Evolutionary conservation across 1,140 invertebrate species (phyloP).

Genomic region (Hyphantria cunea): DNA sequence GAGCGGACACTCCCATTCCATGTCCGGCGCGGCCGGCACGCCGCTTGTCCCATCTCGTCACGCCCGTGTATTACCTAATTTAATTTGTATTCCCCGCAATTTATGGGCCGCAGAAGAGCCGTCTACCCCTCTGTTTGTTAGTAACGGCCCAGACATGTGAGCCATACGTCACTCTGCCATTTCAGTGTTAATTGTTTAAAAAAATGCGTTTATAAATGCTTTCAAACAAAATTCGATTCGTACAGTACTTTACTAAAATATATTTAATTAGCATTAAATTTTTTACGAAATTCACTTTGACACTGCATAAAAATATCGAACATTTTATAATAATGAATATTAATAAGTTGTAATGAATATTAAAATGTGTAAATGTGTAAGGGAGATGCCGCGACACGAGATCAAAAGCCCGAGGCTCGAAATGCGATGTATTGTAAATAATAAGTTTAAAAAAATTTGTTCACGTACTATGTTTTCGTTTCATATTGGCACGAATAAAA

Average conservation of each 20-base stretch:
- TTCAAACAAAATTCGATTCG: background rate
- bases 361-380: constrained; percentile 22
- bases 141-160: constrained; percentile 30
- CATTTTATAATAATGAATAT: constrained; percentile 24
- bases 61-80: constrained; percentile 76
- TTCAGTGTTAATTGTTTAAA: constrained; percentile 27
- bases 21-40: constrained; percentile 60
- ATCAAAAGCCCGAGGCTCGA: constrained; percentile 10
- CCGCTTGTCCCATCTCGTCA: constrained; percentile 65
- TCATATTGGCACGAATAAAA: no score
- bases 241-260: no score
- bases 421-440: background rate
- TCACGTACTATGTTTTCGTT: no score
- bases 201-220: constrained; percentile 1
- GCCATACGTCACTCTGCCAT: constrained; percentile 16
- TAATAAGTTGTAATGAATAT: constrained; percentile 22
- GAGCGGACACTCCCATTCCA: constrained; percentile 69
- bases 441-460: no score
- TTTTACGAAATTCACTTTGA: constrained; percentile 3
- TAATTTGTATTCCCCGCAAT: constrained; percentile 77
- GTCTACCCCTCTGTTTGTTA: constrained; percentile 54
- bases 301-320: constrained; percentile 18
- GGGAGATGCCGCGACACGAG: constrained; percentile 7
- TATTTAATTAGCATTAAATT: background rate
- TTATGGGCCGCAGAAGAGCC: constrained; percentile 71